These are phyloP conservation scores for Loris lydekkerianus DNA, from an alignment of 2,797 vertebrate genomes.

Conservation along the genomic window DNA sequence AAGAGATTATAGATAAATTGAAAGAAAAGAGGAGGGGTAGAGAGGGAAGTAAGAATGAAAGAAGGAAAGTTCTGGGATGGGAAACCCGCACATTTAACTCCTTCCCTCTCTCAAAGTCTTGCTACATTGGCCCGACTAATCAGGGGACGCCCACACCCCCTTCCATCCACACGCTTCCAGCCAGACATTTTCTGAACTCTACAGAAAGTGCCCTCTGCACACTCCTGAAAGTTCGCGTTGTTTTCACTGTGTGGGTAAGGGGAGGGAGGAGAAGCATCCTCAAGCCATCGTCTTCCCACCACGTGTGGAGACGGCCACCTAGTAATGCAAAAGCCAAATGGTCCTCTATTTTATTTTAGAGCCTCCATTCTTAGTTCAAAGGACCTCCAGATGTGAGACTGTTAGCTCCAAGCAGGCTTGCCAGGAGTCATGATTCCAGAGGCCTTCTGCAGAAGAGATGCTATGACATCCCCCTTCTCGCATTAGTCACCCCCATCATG, in stretches of 20 bases:
- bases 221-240: neutral
- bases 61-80: neutral
- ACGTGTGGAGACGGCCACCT: neutral
- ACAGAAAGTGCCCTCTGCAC: neutral
- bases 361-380: neutral
- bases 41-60: neutral
- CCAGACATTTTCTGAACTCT: neutral
- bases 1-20: neutral
- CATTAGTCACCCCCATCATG: neutral
- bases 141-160: neutral
- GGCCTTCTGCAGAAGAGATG: neutral
- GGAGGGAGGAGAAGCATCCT: neutral
- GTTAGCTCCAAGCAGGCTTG: neutral
- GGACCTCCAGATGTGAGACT: neutral
- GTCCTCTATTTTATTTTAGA: neutral
- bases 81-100: neutral
- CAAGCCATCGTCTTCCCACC: too few species aligned
- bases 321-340: neutral
- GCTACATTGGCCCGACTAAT: neutral
- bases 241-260: neutral
- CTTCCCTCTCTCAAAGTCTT: neutral
- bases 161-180: neutral
- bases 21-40: neutral
- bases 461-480: neutral
- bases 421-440: neutral